These are phyloP conservation scores for Gnathonemus longibarbis DNA, from an alignment of 2,113 vertebrate genomes.

Conservation along the genomic window DNA sequence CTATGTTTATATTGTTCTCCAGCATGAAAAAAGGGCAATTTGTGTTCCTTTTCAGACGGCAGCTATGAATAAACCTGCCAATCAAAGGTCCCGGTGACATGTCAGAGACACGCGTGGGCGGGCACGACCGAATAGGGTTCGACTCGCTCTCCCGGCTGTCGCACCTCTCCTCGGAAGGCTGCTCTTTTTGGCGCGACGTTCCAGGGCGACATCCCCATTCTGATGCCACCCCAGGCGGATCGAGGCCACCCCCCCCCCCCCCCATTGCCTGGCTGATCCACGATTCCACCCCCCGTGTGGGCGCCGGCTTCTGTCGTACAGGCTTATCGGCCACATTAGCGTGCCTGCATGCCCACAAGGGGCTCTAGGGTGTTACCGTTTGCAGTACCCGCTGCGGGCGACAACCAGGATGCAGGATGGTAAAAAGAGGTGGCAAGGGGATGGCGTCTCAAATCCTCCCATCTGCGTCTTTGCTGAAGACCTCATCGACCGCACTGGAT, in stretches of 20 bases:
- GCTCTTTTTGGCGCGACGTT: background rate
- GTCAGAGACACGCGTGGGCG: background rate
- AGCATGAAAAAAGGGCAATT: background rate
- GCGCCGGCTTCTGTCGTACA: background rate
- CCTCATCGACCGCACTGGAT: background rate
- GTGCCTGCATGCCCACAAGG: background rate
- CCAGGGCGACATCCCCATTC: background rate
- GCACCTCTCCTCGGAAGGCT: background rate
- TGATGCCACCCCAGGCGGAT: background rate
- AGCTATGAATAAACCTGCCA: background rate
- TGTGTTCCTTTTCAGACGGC: background rate
- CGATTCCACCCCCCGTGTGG: background rate
- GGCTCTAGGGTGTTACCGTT: background rate
- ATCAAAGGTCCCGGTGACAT: background rate
- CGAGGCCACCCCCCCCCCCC: background rate
- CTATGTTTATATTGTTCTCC: slow-evolving; percentile 1
- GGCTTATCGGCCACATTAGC: background rate
- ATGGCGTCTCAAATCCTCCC: background rate
- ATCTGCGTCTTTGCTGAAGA: background rate
- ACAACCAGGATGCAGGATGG: background rate
- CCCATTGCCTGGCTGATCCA: background rate
- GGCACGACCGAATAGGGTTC: too few species aligned
- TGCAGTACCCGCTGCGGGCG: background rate
- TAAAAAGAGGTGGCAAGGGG: background rate
- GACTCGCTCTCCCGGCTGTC: background rate